These are phyloP conservation scores for Oxygymnocypris stewartii DNA, from an alignment of 2,113 vertebrate genomes.

Conservation along the genomic window DNA sequence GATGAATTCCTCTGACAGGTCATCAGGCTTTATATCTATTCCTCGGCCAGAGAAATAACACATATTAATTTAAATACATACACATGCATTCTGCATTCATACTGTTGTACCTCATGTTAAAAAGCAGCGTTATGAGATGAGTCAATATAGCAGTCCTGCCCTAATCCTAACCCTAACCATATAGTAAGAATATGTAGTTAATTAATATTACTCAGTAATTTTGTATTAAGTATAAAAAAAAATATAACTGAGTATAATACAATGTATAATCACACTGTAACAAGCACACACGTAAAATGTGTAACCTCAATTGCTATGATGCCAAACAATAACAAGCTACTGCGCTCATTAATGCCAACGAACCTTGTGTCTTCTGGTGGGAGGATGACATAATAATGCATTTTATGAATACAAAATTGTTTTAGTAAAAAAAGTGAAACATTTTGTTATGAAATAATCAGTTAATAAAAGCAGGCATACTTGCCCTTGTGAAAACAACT, in stretches of 20 bases:
- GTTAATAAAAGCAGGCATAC: not conserved
- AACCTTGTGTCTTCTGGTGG: not conserved
- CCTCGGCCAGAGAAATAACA: constrained; percentile 13
- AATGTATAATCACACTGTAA: too few relatives aligned
- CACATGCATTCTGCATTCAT: not conserved
- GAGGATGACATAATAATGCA: not conserved
- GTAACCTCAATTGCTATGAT: not conserved
- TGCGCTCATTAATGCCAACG: not conserved
- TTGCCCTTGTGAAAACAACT: not conserved
- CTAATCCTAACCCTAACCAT: too few relatives aligned
- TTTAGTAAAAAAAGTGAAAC: not conserved
- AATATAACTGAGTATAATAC: too few relatives aligned
- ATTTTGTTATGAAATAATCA: not conserved
- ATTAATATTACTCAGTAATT: too few relatives aligned
- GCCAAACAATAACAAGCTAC: not conserved
- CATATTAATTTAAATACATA: constrained; percentile 14
- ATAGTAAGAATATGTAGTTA: too few relatives aligned
- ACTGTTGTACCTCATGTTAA: not conserved
- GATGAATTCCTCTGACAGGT: constrained; percentile 39
- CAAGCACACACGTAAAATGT: too few relatives aligned
- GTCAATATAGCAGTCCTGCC: not conserved
- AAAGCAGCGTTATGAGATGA: not conserved
- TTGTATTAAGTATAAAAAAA: too few relatives aligned
- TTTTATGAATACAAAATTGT: not conserved
- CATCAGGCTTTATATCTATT: constrained; percentile 11